Base-by-base conservation (phyloP, 2,797 vertebrate genomes). In the Naso thynnoides region DNA sequence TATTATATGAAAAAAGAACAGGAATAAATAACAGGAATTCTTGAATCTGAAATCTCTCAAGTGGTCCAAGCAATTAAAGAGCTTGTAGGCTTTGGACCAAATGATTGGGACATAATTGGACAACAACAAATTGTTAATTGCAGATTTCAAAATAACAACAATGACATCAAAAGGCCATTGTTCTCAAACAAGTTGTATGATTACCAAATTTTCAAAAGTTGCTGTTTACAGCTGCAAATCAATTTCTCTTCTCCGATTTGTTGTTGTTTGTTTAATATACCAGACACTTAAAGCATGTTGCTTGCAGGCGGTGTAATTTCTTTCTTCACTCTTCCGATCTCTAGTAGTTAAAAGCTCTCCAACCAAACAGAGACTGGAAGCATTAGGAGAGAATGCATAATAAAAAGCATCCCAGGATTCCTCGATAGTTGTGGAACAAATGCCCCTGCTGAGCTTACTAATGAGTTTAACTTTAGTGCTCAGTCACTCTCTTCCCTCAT, bases 391-490 rank as follows among this genome's bases (percentile, higher is more conserved):
- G 77, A 87, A 88, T 83, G 67, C 76, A 74, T 89, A 85, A 89
- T 89, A 86, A 91, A 89, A 89, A 79, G 73, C 82, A 83, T 69
- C 65, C 60, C 38, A 29, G 38, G 61, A 89, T 78, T 89, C 71
- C 84, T 83, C 86, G 81, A 89, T 92, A 81, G 72, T 77, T 76
- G 69, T 82, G 77, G 81, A 86, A 89, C 77, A 86, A 89, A 89
- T 72, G 67, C 82, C 69, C 86, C 89, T 88, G 86, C 86, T 88
- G 89, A 82, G 86, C 60, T 89, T 78, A 60, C 82, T 92, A 93
- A 93, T 92, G 83, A 92, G 78, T 90, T 90, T 90, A 91, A 91
- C 79, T 86, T 85, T 81, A 86, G 86, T 81, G 84, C 83, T 88
- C 85, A 85, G 86, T 83, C 85, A 78, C 88, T 87, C 84, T 87